Evolutionary conservation across 2,888 invertebrate species (phyloP).

Genomic region (Deilephila elpenor): DNA sequence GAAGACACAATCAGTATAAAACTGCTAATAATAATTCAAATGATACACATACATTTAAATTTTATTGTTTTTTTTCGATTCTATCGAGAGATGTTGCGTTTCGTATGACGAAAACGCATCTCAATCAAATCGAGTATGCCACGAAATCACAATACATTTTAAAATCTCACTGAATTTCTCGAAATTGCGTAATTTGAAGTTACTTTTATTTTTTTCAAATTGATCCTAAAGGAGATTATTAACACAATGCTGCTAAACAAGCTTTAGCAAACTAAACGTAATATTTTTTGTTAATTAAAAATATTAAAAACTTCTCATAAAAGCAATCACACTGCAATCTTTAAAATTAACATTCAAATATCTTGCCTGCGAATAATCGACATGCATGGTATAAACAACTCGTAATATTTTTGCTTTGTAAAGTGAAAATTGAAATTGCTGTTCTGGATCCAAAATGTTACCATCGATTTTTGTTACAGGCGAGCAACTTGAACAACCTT

Average conservation of each 20-base stretch:
- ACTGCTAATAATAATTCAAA: neutral
- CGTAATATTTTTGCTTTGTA: too few species aligned
- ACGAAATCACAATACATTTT: constrained; percentile 17
- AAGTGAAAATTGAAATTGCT: too few species aligned
- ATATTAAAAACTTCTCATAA: neutral
- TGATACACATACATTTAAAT: neutral
- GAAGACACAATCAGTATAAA: constrained; percentile 16
- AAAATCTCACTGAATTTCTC: neutral
- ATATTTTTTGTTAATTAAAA: too few species aligned
- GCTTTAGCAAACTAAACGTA: too few species aligned
- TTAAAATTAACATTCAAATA: neutral
- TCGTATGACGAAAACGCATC: constrained; percentile 1
- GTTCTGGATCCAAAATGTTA: too few species aligned
- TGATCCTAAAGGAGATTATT: too few species aligned
- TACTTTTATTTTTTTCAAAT: neutral
- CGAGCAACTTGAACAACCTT: too few species aligned
- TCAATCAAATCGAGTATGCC: neutral
- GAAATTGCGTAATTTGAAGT: neutral
- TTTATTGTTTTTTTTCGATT: neutral
- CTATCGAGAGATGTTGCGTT: neutral
- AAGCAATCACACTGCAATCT: neutral
- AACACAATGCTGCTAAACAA: too few species aligned
- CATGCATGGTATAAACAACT: too few species aligned
- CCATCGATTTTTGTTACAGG: too few species aligned
- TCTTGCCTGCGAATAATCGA: neutral